phyloP scores from a whole-genome alignment of 2,888 invertebrate genomes.

The Leucophenga maculata region DNA sequence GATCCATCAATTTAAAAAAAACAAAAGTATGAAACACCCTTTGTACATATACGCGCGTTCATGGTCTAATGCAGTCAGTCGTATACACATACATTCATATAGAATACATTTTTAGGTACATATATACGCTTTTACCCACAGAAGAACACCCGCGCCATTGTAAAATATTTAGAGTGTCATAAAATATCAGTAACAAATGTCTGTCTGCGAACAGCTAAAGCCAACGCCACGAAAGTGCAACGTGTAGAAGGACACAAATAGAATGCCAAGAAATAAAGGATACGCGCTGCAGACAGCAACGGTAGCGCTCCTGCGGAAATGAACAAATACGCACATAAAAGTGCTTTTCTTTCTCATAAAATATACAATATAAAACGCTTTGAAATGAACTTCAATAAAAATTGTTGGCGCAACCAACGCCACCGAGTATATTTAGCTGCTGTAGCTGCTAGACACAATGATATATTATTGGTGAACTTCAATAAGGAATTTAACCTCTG shows the following conservation, averaged over 20 bases:
- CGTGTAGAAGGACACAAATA: conserved; percentile 19
- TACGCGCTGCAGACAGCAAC: neutral
- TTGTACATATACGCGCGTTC: neutral
- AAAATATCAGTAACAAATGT: conserved; percentile 54
- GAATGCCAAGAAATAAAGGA: conserved; percentile 17
- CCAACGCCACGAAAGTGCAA: conserved; percentile 23
- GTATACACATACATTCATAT: conserved; percentile 9
- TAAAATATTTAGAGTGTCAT: conserved; percentile 62
- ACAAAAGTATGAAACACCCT: too few species aligned
- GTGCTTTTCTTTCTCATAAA: conserved; percentile 6
- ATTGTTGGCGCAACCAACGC: neutral
- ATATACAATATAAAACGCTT: neutral
- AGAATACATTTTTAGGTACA: neutral
- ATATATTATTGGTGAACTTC: neutral
- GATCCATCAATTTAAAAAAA: too few species aligned
- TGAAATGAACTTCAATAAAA: conserved; percentile 17
- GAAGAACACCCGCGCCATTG: conserved; percentile 31
- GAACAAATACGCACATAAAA: neutral
- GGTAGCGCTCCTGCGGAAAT: neutral
- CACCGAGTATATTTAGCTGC: too few species aligned
- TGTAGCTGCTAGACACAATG: too few species aligned
- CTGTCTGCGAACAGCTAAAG: neutral
- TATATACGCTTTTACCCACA: neutral
- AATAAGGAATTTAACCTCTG: neutral
- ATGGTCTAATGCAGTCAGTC: conserved; percentile 22